Conservation (phyloP, 2,888 invertebrate species). For the Pandemis cinnamomeana region DNA sequence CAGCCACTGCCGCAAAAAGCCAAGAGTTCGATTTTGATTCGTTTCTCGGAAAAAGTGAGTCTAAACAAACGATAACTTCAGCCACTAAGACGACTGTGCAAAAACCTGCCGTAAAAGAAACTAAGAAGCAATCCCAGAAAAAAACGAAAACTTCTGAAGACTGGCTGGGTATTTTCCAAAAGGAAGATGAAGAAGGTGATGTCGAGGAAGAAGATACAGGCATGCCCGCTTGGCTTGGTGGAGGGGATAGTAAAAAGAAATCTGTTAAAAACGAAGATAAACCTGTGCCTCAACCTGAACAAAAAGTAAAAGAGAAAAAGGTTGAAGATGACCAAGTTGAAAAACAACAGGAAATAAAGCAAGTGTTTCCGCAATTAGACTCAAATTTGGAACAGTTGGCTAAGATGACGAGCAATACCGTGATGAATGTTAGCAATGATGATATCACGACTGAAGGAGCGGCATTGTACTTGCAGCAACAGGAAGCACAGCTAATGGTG, state of each 20-base stretch:
- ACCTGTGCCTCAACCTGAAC: slow-evolving; percentile 40
- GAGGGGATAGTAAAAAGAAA: slow-evolving; percentile 64
- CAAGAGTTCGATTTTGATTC: slow-evolving; percentile 72
- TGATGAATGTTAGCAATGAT: slow-evolving; percentile 61
- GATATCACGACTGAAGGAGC: slow-evolving; percentile 83
- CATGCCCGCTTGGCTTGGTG: slow-evolving; percentile 76
- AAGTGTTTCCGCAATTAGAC: slow-evolving; percentile 44
- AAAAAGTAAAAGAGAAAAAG: slow-evolving; percentile 34
- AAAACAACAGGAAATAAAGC: slow-evolving; percentile 43
- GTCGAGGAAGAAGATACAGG: slow-evolving; percentile 57
- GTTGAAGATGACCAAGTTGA: slow-evolving; percentile 42
- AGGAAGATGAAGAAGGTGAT: slow-evolving; percentile 58
- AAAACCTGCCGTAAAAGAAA: slow-evolving; percentile 54
- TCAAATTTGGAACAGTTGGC: slow-evolving; percentile 42
- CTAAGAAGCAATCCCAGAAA: slow-evolving; percentile 53
- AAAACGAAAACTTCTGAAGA: slow-evolving; percentile 70
- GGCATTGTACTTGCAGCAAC: slow-evolving; percentile 84
- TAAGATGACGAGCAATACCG: slow-evolving; percentile 43
- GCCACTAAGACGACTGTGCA: slow-evolving; percentile 52
- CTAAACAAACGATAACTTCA: slow-evolving; percentile 53
- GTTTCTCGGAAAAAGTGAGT: slow-evolving; percentile 65
- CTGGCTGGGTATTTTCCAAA: slow-evolving; percentile 79
- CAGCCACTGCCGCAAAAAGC: slow-evolving; percentile 60
- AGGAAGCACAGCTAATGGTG: slow-evolving; percentile 86
- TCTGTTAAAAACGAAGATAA: slow-evolving; percentile 50